Evolutionary conservation across 2,888 invertebrate species (phyloP).

Genomic region (Eupeodes latifasciatus): DNA sequence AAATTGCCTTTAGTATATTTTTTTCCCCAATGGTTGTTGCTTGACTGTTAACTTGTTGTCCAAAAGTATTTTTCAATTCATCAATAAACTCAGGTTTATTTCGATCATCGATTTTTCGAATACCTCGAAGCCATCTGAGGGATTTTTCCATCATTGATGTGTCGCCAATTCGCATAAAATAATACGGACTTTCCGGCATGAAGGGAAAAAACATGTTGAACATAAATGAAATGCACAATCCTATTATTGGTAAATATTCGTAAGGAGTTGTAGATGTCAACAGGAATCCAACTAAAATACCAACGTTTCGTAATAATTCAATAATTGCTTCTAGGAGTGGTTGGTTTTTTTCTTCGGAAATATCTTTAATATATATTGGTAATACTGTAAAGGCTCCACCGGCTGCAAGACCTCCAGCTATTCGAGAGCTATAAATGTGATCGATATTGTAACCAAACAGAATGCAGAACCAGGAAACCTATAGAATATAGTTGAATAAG

Average conservation of each 20-base stretch:
- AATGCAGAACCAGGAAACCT: conserved; percentile 81
- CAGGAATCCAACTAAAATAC: conserved; percentile 79
- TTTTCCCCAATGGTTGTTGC: conserved; percentile 24
- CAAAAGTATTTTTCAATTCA: conserved; percentile 79
- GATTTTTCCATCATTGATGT: conserved; percentile 80
- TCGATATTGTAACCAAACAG: conserved; percentile 81
- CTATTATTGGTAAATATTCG: conserved; percentile 78
- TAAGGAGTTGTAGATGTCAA: conserved; percentile 79
- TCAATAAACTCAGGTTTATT: conserved; percentile 78
- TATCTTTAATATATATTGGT: conserved; percentile 81
- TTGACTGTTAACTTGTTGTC: conserved; percentile 20
- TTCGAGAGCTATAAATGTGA: conserved; percentile 81
- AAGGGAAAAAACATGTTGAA: conserved; percentile 81
- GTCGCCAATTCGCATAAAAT: conserved; percentile 79
- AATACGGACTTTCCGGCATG: conserved; percentile 81
- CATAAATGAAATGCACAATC: conserved; percentile 78
- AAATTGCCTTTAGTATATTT: conserved; percentile 70
- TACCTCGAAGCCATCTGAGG: conserved; percentile 82
- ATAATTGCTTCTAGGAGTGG: conserved; percentile 78
- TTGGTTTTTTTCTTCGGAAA: conserved; percentile 77
- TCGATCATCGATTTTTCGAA: conserved; percentile 81
- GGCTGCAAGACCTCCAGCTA: conserved; percentile 80
- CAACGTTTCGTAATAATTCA: conserved; percentile 79
- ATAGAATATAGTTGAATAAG: too few relatives aligned
- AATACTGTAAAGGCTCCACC: conserved; percentile 80